Evolutionary conservation across 2,797 vertebrate species (phyloP).

Genomic region (Girardinus metallicus): DNA sequence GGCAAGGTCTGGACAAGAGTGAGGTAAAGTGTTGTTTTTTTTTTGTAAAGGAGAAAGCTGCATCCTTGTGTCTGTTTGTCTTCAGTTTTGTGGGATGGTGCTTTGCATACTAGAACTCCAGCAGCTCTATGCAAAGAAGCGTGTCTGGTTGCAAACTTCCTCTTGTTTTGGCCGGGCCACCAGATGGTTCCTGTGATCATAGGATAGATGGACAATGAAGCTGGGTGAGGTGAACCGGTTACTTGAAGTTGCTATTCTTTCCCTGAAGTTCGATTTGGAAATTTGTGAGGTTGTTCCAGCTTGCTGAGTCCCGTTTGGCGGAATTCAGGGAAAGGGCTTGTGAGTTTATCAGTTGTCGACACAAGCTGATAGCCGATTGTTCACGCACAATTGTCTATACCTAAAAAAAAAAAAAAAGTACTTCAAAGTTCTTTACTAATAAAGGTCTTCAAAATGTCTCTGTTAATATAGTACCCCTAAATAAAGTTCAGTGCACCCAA

Average conservation of each 20-base stretch:
- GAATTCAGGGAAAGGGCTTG: slow-evolving; percentile 35
- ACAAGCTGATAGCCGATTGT: neutral
- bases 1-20: slow-evolving; percentile 29
- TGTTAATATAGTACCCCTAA: neutral
- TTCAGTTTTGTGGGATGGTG: slow-evolving; percentile 7
- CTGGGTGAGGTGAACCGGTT: slow-evolving; percentile 37
- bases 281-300: slow-evolving; percentile 71
- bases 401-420: too few relatives aligned
- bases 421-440: neutral
- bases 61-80: slow-evolving; percentile 18
- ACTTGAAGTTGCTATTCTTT: slow-evolving; percentile 62
- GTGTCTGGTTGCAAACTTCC: slow-evolving; percentile 4
- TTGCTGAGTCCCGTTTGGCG: slow-evolving; percentile 46
- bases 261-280: slow-evolving; percentile 58
- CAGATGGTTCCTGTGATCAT: slow-evolving; percentile 59
- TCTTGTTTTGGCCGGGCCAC: slow-evolving; percentile 38
- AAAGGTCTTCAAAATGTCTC: neutral
- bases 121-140: slow-evolving; percentile 47
- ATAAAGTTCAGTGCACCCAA: neutral
- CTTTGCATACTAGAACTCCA: slow-evolving; percentile 35
- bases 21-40: neutral
- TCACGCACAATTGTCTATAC: too few relatives aligned
- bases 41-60: slow-evolving; percentile 9
- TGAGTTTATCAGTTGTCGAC: slow-evolving; percentile 60
- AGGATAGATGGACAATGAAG: slow-evolving; percentile 51